These are phyloP conservation scores for Drosophila auraria DNA, from an alignment of 1,140 invertebrate genomes.

Conservation along the genomic window DNA sequence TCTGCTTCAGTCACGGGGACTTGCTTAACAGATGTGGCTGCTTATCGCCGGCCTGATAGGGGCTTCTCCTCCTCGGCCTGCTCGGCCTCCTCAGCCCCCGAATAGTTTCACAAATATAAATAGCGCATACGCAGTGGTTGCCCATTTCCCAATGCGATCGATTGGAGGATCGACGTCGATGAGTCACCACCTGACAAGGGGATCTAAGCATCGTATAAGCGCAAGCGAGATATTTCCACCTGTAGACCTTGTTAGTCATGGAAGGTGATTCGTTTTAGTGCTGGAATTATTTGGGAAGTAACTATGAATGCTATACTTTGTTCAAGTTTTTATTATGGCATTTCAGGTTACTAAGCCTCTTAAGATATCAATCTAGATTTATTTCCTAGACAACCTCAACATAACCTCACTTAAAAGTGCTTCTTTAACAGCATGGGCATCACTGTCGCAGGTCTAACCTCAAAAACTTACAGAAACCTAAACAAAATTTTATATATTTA, in stretches of 20 bases:
- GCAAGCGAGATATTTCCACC: neutral
- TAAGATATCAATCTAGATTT: neutral
- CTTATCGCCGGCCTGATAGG: slow-evolving; percentile 45
- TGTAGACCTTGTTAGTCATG: neutral
- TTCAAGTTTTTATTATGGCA: neutral
- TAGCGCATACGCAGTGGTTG: slow-evolving; percentile 32
- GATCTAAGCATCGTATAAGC: slow-evolving; percentile 17
- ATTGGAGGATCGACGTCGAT: slow-evolving; percentile 21
- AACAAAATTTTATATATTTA: neutral
- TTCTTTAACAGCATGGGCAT: neutral
- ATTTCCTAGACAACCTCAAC: too few species aligned
- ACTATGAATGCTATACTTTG: too few species aligned
- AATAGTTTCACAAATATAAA: slow-evolving; percentile 12
- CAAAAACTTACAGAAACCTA: neutral
- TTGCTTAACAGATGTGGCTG: slow-evolving; percentile 54
- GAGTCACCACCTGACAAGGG: slow-evolving; percentile 22
- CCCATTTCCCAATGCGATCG: slow-evolving; percentile 15
- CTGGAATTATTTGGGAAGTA: neutral
- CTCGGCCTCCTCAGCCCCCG: neutral
- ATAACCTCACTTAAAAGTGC: neutral
- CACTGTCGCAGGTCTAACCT: neutral
- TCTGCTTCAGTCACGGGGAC: slow-evolving; percentile 32
- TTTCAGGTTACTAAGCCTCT: neutral
- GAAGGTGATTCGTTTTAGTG: neutral
- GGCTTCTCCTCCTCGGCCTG: neutral